Conservation (phyloP, 2,888 invertebrate genomes). For the Yponomeuta malinellus region DNA sequence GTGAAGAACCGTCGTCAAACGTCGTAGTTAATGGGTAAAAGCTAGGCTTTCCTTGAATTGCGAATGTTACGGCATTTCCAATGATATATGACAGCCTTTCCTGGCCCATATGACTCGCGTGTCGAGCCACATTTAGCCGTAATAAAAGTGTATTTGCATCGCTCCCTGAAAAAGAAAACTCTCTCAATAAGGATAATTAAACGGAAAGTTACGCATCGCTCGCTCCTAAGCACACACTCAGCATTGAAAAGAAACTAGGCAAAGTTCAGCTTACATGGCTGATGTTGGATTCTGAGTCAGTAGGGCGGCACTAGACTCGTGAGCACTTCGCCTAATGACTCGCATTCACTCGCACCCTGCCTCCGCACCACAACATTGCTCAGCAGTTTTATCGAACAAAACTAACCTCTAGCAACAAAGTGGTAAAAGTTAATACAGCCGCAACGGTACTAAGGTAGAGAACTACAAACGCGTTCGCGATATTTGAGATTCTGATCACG, state of each 20-base stretch:
- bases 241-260: constrained; percentile 4
- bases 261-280: constrained; percentile 2
- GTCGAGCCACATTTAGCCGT: neutral
- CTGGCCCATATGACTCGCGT: neutral
- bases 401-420: neutral
- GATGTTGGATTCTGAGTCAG: constrained; percentile 28
- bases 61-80: neutral
- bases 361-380: constrained; percentile 18
- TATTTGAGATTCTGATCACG: constrained; percentile 17
- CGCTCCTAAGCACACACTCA: neutral
- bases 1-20: neutral
- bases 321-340: constrained; percentile 56
- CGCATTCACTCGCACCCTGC: constrained; percentile 37
- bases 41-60: neutral
- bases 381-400: constrained; percentile 6
- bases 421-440: neutral
- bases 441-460: neutral
- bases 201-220: neutral
- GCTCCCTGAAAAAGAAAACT: neutral
- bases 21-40: neutral
- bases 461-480: constrained; percentile 1
- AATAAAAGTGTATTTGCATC: neutral
- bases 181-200: neutral
- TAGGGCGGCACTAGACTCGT: constrained; percentile 35
- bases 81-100: neutral